A percentile compares a stretch with the other conserved stretches of the same genome.
These are phyloP conservation scores for Ciconia boyciana DNA, from an alignment of 2,113 vertebrate species.

Conservation along the genomic window DNA sequence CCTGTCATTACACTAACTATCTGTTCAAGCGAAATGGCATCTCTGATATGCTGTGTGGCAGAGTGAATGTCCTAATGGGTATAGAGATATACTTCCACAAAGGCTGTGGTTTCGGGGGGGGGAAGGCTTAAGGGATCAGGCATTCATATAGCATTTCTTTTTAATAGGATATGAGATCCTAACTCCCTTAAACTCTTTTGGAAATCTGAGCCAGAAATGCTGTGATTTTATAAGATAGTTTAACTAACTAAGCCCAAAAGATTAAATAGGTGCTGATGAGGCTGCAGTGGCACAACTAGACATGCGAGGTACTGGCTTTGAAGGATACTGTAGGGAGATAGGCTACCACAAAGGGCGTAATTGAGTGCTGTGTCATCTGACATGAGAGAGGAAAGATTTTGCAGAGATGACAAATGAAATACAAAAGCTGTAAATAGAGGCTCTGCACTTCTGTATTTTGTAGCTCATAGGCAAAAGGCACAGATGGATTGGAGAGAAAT, in stretches of 20 bases:
- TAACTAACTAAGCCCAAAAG: not conserved
- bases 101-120: not conserved
- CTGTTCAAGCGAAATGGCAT: not conserved
- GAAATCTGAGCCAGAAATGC: not conserved
- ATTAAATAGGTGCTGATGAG: no score
- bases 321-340: not conserved
- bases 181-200: not conserved
- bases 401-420: not conserved
- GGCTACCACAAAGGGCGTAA: not conserved
- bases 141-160: not conserved
- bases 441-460: fast-evolving
- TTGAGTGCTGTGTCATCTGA: fast-evolving
- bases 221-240: not conserved
- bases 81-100: not conserved
- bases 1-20: not conserved
- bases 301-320: fast-evolving
- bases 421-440: not conserved
- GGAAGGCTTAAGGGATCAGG: not conserved
- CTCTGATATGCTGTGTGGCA: not conserved
- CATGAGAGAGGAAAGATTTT: not conserved
- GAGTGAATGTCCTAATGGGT: not conserved
- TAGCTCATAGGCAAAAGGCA: not conserved
- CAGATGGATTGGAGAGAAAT: not conserved
- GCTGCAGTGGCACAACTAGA: not conserved
- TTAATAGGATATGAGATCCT: not conserved